Percentiles rank a stretch among this genome's conserved stretches.
These are phyloP conservation scores for Naso thynnoides DNA, from an alignment of 2,797 vertebrate genomes.

Conservation along the genomic window DNA sequence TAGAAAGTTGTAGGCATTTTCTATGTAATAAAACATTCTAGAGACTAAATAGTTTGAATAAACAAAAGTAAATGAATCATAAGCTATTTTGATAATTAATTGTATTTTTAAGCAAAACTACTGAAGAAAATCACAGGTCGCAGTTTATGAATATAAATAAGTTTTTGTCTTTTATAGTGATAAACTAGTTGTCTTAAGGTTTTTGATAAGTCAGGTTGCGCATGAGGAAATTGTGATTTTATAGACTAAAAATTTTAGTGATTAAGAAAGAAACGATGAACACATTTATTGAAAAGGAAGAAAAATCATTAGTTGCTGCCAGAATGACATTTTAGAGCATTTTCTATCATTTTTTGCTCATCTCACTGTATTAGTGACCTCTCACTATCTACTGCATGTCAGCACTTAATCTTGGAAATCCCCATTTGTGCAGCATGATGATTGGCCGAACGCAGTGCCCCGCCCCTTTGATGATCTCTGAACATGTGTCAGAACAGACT, in stretches of 20 bases:
- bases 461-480: slow-evolving; percentile 28
- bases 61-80: background rate
- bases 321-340: background rate
- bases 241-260: background rate
- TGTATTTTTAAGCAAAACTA: no score
- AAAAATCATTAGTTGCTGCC: background rate
- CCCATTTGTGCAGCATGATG: slow-evolving; percentile 32
- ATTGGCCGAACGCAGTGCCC: slow-evolving; percentile 21
- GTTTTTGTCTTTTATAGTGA: no score
- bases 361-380: slow-evolving; percentile 37
- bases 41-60: no score
- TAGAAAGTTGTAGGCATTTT: no score
- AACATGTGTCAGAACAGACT: slow-evolving; percentile 5
- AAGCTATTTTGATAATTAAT: background rate
- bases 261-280: background rate
- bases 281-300: background rate
- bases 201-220: background rate
- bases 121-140: no score
- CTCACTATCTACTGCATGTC: slow-evolving; percentile 17
- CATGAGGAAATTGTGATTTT: background rate
- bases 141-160: no score
- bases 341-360: slow-evolving; percentile 12
- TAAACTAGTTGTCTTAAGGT: no score
- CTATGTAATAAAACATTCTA: no score
- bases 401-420: slow-evolving; percentile 67